Evolutionary conservation across 2,797 vertebrate species (phyloP).

Genomic region (Capromys pilorides): DNA sequence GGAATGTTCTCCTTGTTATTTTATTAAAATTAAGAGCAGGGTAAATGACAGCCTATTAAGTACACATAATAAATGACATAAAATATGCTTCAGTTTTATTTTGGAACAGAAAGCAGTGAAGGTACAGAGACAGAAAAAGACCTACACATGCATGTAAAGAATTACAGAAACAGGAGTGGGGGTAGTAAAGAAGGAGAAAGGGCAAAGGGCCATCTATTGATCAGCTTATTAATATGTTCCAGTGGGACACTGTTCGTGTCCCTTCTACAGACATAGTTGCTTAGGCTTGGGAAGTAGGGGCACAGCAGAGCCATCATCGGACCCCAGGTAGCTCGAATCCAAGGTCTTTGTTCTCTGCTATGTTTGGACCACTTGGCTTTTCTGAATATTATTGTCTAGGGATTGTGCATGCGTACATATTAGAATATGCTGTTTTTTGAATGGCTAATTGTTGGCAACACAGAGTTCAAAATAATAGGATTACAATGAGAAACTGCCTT

Average conservation of each 20-base stretch:
- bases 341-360: background rate
- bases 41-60: slow-evolving; percentile 40
- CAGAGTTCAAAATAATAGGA: background rate
- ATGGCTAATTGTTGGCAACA: background rate
- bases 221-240: background rate
- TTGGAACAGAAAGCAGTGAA: slow-evolving; percentile 13
- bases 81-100: slow-evolving; percentile 31
- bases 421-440: background rate
- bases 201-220: background rate
- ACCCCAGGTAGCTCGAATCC: background rate
- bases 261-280: background rate
- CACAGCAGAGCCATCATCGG: background rate
- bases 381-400: background rate
- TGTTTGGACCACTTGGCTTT: background rate
- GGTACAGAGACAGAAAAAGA: slow-evolving; percentile 38
- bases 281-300: background rate
- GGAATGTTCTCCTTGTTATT: slow-evolving; percentile 8
- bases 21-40: slow-evolving; percentile 59
- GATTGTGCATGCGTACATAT: background rate
- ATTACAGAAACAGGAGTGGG: background rate
- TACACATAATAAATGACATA: slow-evolving; percentile 36
- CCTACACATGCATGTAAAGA: background rate
- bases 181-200: background rate
- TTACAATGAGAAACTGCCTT: background rate
- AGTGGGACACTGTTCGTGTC: accelerated